Percentiles rank a stretch among this genome's conserved stretches.
These are phyloP conservation scores for Sanderia malayensis DNA, from an alignment of 30 jellyfish, hydroid and myxozoan genomes.

Conservation along the genomic window DNA sequence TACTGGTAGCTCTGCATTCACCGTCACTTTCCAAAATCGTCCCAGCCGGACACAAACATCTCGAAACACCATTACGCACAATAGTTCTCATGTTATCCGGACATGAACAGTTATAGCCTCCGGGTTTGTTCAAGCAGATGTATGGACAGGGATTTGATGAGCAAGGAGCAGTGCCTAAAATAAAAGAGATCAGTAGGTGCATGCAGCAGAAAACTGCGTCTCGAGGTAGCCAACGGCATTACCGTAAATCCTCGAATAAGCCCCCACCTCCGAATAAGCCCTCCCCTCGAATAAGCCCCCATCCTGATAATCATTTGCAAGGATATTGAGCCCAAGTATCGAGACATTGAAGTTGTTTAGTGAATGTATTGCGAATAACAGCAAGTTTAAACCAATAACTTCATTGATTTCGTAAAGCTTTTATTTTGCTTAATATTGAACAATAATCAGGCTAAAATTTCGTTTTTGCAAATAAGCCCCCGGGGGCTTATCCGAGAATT, in stretches of 20 bases:
- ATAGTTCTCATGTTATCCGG: constrained; percentile 60
- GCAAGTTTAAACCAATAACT: background rate
- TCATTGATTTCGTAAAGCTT: too few species aligned
- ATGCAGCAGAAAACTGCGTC: background rate
- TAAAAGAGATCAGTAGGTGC: background rate
- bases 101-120: constrained; percentile 67
- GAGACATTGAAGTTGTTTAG: background rate
- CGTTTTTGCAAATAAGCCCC: too few species aligned
- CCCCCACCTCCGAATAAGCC: background rate
- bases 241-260: background rate
- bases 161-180: constrained; percentile 63
- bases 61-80: constrained; percentile 22
- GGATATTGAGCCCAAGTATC: background rate
- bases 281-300: background rate
- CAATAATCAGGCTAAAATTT: too few species aligned
- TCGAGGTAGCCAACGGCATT: background rate
- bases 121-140: constrained; percentile 48
- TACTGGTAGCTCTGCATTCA: constrained; percentile 57
- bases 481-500: too few species aligned
- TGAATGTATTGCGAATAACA: background rate
- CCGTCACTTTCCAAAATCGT: constrained; percentile 32
- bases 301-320: background rate
- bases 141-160: constrained; percentile 32
- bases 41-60: constrained; percentile 76
- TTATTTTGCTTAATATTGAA: too few species aligned